These are phyloP conservation scores for Leptopilina myrica DNA, from an alignment of 2,888 invertebrate genomes.

Conservation along the genomic window DNA sequence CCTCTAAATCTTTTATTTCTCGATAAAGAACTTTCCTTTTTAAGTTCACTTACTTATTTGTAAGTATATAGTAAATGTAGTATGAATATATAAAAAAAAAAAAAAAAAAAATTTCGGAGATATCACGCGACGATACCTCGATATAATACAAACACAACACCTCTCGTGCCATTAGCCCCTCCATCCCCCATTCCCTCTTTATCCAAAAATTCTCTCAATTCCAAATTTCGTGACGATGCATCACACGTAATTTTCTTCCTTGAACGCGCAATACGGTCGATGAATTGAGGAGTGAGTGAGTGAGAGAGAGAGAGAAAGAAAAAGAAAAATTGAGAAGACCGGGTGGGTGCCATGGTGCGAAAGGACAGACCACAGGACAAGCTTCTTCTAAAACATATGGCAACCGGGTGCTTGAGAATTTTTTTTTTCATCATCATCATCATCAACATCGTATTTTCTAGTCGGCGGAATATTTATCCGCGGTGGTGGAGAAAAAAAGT, in stretches of 20 bases:
- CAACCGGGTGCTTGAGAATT: slow-evolving; percentile 51
- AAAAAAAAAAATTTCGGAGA: slow-evolving; percentile 46
- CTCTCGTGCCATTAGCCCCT: slow-evolving; percentile 11
- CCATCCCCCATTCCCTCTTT: slow-evolving; percentile 49
- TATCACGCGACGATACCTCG: slow-evolving; percentile 61
- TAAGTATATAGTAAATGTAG: too few relatives aligned
- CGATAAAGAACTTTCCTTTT: too few relatives aligned
- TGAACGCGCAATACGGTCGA: slow-evolving; percentile 49
- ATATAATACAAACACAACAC: slow-evolving; percentile 41
- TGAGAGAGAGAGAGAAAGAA: not conserved
- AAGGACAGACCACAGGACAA: slow-evolving; percentile 52
- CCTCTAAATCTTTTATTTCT: too few relatives aligned
- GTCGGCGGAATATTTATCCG: slow-evolving; percentile 2
- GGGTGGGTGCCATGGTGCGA: slow-evolving; percentile 55
- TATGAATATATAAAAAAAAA: too few relatives aligned
- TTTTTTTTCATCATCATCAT: not conserved
- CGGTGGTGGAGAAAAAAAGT: slow-evolving; percentile 7
- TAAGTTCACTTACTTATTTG: too few relatives aligned
- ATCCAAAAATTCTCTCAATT: not conserved
- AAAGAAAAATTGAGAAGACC: slow-evolving; percentile 23
- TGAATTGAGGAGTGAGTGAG: not conserved
- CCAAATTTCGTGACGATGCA: too few relatives aligned
- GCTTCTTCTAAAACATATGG: slow-evolving; percentile 60
- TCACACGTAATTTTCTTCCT: slow-evolving; percentile 40
- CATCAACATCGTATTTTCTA: not conserved